phyloP scores from a whole-genome alignment of 2,797 vertebrate species.

The Thunnus albacares region DNA sequence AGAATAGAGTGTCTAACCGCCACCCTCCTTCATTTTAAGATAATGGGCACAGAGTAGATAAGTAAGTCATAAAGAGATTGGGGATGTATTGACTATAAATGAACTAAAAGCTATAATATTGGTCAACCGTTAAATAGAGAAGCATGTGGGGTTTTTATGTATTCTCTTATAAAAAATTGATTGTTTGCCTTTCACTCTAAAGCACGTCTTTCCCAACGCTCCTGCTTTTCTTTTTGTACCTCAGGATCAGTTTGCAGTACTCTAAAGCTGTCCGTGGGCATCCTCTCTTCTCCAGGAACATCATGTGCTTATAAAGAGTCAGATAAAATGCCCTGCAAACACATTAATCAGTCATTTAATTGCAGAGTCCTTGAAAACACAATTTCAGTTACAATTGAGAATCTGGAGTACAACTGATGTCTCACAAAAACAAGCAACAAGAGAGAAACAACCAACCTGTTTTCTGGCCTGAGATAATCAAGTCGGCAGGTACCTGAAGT shows the following conservation, averaged over 20 bases:
- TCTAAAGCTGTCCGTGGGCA: constrained; percentile 96
- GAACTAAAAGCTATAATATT: neutral
- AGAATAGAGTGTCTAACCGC: neutral
- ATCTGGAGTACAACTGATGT: neutral
- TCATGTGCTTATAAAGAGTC: constrained; percentile 96
- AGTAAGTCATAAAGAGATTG: neutral
- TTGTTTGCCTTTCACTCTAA: neutral
- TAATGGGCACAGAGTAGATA: neutral
- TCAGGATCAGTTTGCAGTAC: constrained; percentile 96
- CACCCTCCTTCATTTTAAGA: neutral
- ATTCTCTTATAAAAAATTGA: neutral
- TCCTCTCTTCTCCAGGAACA: constrained; percentile 96
- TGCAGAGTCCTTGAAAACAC: constrained; percentile 1
- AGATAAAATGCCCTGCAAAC: constrained; percentile 93
- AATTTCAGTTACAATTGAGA: constrained; percentile 10
- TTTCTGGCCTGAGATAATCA: constrained; percentile 94
- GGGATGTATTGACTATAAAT: neutral
- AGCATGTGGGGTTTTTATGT: neutral
- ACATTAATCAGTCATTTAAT: constrained; percentile 33
- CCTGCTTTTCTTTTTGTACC: constrained; percentile 79
- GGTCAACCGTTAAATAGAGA: neutral
- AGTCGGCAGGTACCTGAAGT: constrained; percentile 93
- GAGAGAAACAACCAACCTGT: constrained; percentile 87
- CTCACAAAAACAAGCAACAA: constrained; percentile 8
- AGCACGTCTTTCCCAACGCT: neutral